Base-by-base conservation (phyloP, 2,797 vertebrate genomes). In the Lutra lutra region DNA sequence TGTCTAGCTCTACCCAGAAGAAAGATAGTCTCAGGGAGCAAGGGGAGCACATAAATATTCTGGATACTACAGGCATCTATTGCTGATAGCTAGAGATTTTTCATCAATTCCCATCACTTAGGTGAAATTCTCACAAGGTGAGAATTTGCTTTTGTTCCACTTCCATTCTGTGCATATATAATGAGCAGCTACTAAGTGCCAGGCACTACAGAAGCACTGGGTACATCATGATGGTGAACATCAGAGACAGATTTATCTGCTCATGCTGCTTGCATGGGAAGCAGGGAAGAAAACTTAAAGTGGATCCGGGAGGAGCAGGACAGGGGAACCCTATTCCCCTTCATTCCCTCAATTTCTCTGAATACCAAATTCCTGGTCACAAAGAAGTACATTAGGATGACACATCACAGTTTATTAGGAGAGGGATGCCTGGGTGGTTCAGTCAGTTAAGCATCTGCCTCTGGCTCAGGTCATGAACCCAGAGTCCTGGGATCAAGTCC, bases 21-120 rank as follows among this genome's bases (percentile, higher is more conserved):
- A 80, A 8, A 86, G 66, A 72, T 17, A 70, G 2, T 62, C 7
- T 29, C n/a, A 35, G 14, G 2, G 12, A 8, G 1, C 12, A n/a
- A 32, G 35, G 2, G 23, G 18, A 27, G 66, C 3, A 4, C 29
- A 85, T 25, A 92, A 77, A 43, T 43, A 75, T 78, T 83, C 62
- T 80, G 48, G 20, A 51, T 54, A 68, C 35, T 13, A 79, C 20
- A 88, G 15, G n/a, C 21, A 79, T 73, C 56, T 64, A 54, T 18
- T 68, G 62, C 54, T 89, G 18, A 88, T 32, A 94, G 38, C 4
- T 88, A 83, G 38, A 85, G 46, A 92, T 68, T 73, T 96, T 89
- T 84, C 93, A 66, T 60, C 38, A 66, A 86, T 64, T 15, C 54
- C 29, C 35, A 87, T 66, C 46, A 84, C 32, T 72, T n/a, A 86